phyloP scores from a whole-genome alignment of 2,113 vertebrate genomes.

The Gobio gobio region DNA sequence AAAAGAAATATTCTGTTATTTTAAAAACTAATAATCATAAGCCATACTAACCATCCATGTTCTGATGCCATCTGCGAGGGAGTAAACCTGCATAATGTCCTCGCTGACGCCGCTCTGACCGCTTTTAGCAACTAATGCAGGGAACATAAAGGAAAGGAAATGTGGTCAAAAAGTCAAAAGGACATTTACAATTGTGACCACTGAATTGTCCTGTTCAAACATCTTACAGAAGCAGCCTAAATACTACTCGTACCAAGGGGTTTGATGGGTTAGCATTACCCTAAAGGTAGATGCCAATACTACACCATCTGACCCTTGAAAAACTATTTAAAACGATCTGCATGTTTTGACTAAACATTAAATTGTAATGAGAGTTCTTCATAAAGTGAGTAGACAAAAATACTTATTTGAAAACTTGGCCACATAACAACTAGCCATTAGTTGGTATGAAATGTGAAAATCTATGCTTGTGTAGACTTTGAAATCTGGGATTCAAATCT shows the following conservation, averaged over 20 bases:
- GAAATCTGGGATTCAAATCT: not conserved
- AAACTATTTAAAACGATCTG: not conserved
- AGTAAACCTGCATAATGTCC: slow-evolving; percentile 89
- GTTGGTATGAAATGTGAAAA: no score
- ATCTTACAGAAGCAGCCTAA: not conserved
- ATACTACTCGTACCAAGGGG: not conserved
- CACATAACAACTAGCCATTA: no score
- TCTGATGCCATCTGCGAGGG: slow-evolving; percentile 90
- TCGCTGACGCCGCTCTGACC: slow-evolving; percentile 83
- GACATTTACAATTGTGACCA: not conserved
- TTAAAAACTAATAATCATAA: not conserved
- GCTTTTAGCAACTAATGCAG: slow-evolving; percentile 80
- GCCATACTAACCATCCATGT: slow-evolving; percentile 93
- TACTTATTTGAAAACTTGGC: no score
- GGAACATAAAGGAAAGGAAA: slow-evolving; percentile 6
- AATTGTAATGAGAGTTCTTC: not conserved
- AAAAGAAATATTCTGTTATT: not conserved
- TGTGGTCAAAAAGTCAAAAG: not conserved
- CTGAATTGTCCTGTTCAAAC: not conserved
- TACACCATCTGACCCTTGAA: not conserved
- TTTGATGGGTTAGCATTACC: not conserved
- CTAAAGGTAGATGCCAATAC: no score
- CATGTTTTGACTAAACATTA: not conserved
- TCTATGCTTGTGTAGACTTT: not conserved
- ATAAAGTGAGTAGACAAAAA: no score